Conservation (phyloP, 2,888 invertebrate species). For the Himalopsyche anomala region DNA sequence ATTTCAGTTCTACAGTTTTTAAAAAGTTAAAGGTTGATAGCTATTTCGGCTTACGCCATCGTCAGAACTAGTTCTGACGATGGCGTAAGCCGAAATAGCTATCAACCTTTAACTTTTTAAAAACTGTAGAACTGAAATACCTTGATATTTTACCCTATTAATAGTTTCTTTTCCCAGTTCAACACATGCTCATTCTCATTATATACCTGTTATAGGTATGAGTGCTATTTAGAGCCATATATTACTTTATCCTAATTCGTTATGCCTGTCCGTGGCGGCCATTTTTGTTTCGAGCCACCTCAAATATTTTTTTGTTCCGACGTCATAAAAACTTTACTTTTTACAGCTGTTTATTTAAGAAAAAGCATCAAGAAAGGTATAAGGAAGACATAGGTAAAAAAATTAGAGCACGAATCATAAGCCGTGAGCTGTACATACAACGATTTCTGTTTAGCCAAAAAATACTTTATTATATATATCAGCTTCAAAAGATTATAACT, state of each 20-base stretch:
- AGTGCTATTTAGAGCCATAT: background rate
- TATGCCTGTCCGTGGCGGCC: constrained; percentile 53
- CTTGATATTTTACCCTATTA: too few species aligned
- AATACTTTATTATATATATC: too few species aligned
- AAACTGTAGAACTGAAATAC: too few species aligned
- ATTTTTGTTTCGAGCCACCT: constrained; percentile 59
- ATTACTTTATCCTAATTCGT: constrained; percentile 27
- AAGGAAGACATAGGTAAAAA: constrained; percentile 36
- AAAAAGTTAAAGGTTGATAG: too few species aligned
- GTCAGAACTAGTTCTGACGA: too few species aligned
- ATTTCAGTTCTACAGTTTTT: too few species aligned
- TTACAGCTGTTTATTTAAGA: constrained; percentile 56
- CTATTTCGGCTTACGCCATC: too few species aligned
- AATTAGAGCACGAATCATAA: background rate
- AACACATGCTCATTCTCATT: background rate
- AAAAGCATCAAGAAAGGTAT: constrained; percentile 1
- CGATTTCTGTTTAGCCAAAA: too few species aligned
- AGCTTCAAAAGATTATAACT: too few species aligned
- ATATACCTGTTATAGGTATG: constrained; percentile 19
- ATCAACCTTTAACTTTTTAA: too few species aligned
- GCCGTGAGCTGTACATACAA: background rate
- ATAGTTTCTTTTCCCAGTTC: background rate
- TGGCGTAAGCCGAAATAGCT: too few species aligned
- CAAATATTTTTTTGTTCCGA: constrained; percentile 52
- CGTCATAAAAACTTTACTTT: constrained; percentile 55